Conservation (phyloP, 2,888 invertebrate genomes). For the Cremastobaeus sp. region DNA sequence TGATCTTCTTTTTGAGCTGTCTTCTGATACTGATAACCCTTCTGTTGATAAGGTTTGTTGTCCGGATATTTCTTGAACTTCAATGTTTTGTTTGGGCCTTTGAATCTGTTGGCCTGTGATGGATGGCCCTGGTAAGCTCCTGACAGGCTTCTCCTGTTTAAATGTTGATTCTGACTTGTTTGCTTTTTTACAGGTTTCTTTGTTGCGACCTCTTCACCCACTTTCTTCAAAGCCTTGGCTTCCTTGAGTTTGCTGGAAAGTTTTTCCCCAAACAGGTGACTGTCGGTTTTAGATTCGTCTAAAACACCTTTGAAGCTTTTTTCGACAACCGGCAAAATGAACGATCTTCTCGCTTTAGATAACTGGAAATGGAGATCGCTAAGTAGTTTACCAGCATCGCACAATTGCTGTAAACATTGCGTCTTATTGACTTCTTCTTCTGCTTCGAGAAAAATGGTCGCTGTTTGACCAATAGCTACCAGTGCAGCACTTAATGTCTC, state of each 20-base stretch:
- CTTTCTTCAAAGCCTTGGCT: conserved; percentile 20
- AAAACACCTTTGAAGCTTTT: conserved; percentile 17
- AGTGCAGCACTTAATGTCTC: neutral
- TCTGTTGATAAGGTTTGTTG: neutral
- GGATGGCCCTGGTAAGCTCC: conserved; percentile 7
- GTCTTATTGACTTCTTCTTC: neutral
- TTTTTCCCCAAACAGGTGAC: conserved; percentile 16
- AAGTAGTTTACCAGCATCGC: conserved; percentile 3
- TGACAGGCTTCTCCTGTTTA: conserved; percentile 24
- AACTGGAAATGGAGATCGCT: neutral
- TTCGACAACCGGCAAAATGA: conserved; percentile 23
- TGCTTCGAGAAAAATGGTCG: neutral
- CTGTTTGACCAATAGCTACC: neutral
- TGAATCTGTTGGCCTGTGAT: conserved; percentile 15
- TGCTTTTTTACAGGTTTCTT: conserved; percentile 9
- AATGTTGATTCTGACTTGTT: conserved; percentile 15
- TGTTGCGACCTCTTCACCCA: conserved; percentile 4
- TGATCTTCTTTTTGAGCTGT: neutral
- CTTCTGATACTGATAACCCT: neutral
- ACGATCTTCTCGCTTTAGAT: conserved; percentile 19
- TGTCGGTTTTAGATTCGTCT: conserved; percentile 15
- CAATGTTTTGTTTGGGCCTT: conserved; percentile 9
- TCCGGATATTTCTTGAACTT: conserved; percentile 15
- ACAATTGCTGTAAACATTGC: neutral
- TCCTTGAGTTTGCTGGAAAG: conserved; percentile 22